phyloP scores from a whole-genome alignment of 2,113 vertebrate species.

The Pygathrix nemaeus region DNA sequence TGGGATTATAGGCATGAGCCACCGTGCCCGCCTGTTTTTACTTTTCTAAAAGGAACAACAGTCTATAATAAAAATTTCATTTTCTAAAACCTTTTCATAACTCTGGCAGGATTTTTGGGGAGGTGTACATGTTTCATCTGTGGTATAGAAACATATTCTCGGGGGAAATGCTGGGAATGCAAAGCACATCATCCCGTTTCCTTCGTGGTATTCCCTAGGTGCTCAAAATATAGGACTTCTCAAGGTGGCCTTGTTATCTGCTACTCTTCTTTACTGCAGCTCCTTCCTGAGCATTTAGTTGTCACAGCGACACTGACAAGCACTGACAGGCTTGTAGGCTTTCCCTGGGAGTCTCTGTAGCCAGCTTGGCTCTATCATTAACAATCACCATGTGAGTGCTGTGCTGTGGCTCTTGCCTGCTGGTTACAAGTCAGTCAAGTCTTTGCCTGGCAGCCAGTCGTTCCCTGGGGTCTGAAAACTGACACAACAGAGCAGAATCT shows the following conservation, averaged over 20 bases:
- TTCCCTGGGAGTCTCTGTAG: slow-evolving; percentile 44
- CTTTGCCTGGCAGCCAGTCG: background rate
- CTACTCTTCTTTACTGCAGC: background rate
- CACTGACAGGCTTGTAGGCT: slow-evolving; percentile 54
- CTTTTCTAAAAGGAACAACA: background rate
- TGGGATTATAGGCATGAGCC: no score
- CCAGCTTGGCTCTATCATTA: slow-evolving; percentile 13
- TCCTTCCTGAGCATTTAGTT: slow-evolving; percentile 47
- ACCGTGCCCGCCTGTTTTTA: background rate
- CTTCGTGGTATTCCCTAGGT: background rate
- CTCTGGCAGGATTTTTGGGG: background rate
- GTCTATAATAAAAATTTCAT: background rate
- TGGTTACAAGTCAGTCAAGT: slow-evolving; percentile 29
- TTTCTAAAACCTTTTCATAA: background rate
- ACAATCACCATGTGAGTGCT: background rate
- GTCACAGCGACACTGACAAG: slow-evolving; percentile 56
- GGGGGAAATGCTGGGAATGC: background rate
- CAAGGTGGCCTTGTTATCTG: slow-evolving; percentile 50
- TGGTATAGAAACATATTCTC: background rate
- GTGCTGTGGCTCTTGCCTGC: background rate
- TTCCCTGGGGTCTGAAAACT: slow-evolving; percentile 46
- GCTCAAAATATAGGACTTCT: background rate
- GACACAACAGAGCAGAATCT: background rate
- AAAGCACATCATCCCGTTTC: background rate
- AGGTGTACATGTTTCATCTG: background rate